Conservation (phyloP, 2,888 invertebrate species). For the Dryocosmus kuriphilus region DNA sequence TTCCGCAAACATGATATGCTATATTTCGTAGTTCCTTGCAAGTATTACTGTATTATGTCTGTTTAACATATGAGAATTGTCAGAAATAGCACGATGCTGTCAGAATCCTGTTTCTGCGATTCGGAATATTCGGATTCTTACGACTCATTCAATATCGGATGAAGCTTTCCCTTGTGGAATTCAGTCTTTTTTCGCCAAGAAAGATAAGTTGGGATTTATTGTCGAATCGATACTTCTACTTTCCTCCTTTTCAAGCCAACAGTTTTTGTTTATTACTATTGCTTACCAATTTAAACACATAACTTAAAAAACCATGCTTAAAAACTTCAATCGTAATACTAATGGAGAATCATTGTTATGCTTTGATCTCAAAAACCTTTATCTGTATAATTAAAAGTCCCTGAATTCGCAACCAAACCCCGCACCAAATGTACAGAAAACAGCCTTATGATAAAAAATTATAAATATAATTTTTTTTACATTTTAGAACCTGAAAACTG, state of each 20-base stretch:
- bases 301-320: too few relatives aligned
- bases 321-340: too few relatives aligned
- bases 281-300: too few relatives aligned
- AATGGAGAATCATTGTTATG: too few relatives aligned
- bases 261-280: too few relatives aligned
- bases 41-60: slow-evolving; percentile 14
- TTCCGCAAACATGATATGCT: slow-evolving; percentile 26
- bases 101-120: neutral
- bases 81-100: slow-evolving; percentile 13
- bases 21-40: slow-evolving; percentile 11
- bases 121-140: neutral
- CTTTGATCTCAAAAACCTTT: too few relatives aligned
- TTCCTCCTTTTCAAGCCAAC: neutral
- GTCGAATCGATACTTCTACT: neutral
- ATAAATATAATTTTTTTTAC: too few relatives aligned
- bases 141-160: neutral
- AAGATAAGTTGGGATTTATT: neutral
- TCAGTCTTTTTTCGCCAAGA: neutral
- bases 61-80: slow-evolving; percentile 20
- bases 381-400: too few relatives aligned
- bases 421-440: too few relatives aligned
- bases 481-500: too few relatives aligned
- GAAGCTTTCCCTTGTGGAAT: neutral
- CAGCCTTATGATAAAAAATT: too few relatives aligned
- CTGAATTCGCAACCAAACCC: too few relatives aligned